phyloP scores from a whole-genome alignment of 2,888 invertebrate species.

The Amaurobius ferox region DNA sequence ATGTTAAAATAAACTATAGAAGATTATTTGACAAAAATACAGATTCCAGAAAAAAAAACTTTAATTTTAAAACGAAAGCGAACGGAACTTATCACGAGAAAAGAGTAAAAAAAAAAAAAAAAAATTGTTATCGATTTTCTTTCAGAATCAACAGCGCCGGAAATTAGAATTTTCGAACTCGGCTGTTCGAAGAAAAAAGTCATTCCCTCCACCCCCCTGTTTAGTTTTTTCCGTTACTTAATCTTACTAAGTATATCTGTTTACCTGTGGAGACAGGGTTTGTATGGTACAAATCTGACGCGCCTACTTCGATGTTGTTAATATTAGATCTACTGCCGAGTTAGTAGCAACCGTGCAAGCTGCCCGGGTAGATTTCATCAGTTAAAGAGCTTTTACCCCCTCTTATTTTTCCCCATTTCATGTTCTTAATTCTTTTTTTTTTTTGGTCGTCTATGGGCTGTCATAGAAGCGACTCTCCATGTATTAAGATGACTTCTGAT shows the following conservation, averaged over 20 bases:
- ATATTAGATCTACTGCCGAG: slow-evolving; percentile 47
- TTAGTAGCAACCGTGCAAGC: slow-evolving; percentile 18
- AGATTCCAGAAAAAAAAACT: slow-evolving; percentile 68
- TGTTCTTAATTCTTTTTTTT: slow-evolving; percentile 8
- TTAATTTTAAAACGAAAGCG: slow-evolving; percentile 71
- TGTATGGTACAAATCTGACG: slow-evolving; percentile 18
- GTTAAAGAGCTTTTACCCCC: slow-evolving; percentile 39
- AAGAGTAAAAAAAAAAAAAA: too few relatives aligned
- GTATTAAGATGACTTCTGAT: background rate
- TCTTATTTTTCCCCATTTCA: background rate
- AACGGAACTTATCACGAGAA: slow-evolving; percentile 65
- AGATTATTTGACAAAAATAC: slow-evolving; percentile 71
- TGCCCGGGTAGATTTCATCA: slow-evolving; percentile 55
- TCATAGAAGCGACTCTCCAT: background rate
- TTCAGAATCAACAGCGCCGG: slow-evolving; percentile 71
- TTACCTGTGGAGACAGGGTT: slow-evolving; percentile 20
- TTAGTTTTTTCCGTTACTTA: slow-evolving; percentile 48
- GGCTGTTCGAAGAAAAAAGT: slow-evolving; percentile 14
- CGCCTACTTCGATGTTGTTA: slow-evolving; percentile 29
- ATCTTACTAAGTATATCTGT: slow-evolving; percentile 65
- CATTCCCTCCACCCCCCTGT: background rate
- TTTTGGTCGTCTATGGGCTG: background rate
- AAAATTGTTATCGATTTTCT: slow-evolving; percentile 64
- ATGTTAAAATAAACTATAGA: slow-evolving; percentile 64
- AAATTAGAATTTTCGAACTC: slow-evolving; percentile 71